Base-by-base conservation (phyloP, 2,113 vertebrate species). In the Acinonyx jubatus region DNA sequence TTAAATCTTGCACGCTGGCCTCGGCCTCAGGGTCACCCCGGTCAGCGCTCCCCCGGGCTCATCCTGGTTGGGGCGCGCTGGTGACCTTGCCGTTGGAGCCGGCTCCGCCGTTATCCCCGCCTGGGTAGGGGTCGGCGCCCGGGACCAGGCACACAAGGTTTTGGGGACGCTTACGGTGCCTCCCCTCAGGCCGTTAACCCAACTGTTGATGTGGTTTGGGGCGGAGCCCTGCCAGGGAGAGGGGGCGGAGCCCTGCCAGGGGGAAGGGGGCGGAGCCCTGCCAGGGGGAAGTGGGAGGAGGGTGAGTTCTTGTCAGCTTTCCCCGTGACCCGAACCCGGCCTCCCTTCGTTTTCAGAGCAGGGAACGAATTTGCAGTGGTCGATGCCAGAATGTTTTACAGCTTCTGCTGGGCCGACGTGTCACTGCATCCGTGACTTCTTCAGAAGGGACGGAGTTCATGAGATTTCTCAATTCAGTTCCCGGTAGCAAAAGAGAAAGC, bases 401-500 rank as follows among this genome's bases (percentile, higher is more conserved):
- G 11, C 11, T 11, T 69, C 61, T 48, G 18, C 55, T 38, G 45
- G 14, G 38, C 78, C 3, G 33, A 21, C 16, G 18, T 18, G 38
- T 91, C 21, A 8, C 81, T 61, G 21, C 23, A 31, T 33, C 80
- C 85, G 41, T 61, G 87, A 93, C 29, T 89, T 85, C 41, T 80
- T 65, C 21, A 36, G 69, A 92, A 68, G 41, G 4, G 29, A 0
- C 41, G 1, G 36, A 61, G 38, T 29, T 57, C 73, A 78, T 50
- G 21, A 41, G 45, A 88, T 96, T 92, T 94, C 96, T 80, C 52
- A 87, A 23, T 63, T 38, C 36, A 15, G 4, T 92, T 96, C 48
- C 79, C 71, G 79, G 80, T 76, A 89, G 50, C 48, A 23, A 90
- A 78, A 92, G 74, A 71, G 90, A 95, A 96, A 84, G 36, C 90